Evolutionary conservation across 2,888 invertebrate species (phyloP).

Genomic region (Drosophila greeni): DNA sequence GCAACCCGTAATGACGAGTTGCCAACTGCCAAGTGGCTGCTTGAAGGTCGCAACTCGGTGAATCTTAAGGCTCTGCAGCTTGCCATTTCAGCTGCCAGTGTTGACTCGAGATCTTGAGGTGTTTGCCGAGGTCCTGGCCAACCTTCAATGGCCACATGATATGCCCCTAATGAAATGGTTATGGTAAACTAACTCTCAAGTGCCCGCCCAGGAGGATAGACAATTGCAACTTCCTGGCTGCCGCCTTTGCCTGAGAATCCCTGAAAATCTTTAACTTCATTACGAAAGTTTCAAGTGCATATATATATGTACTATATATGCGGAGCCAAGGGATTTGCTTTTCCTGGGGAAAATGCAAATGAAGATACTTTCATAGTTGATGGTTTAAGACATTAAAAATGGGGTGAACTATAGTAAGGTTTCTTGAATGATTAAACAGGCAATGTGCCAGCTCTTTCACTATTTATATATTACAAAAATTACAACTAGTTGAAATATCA

Average conservation of each 20-base stretch:
- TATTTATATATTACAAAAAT: background rate
- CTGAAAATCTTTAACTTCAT: conserved; percentile 22
- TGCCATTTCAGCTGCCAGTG: conserved; percentile 28
- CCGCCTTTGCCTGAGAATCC: background rate
- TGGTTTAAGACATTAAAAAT: background rate
- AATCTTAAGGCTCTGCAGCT: conserved; percentile 32
- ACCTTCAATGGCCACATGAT: conserved; percentile 39
- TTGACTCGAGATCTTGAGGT: conserved; percentile 53
- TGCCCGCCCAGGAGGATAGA: conserved; percentile 5
- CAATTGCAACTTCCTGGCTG: conserved; percentile 27
- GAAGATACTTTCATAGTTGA: conserved; percentile 4
- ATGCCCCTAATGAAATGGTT: conserved; percentile 44
- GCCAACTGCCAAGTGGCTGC: conserved; percentile 44
- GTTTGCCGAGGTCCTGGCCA: conserved; percentile 49
- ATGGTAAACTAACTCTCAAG: conserved; percentile 33
- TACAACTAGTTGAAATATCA: background rate
- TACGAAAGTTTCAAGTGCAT: conserved; percentile 12
- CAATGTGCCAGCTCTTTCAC: background rate
- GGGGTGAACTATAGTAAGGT: background rate
- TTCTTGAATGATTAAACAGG: background rate
- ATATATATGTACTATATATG: background rate
- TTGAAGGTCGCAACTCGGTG: conserved; percentile 40
- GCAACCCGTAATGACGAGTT: conserved; percentile 67
- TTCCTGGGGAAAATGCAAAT: conserved; percentile 5
- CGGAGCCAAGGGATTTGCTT: background rate